A percentile compares a stretch with the other conserved stretches of the same genome.
These are phyloP conservation scores for Fregetta grallaria DNA, from an alignment of 2,113 vertebrate genomes.

Conservation along the genomic window DNA sequence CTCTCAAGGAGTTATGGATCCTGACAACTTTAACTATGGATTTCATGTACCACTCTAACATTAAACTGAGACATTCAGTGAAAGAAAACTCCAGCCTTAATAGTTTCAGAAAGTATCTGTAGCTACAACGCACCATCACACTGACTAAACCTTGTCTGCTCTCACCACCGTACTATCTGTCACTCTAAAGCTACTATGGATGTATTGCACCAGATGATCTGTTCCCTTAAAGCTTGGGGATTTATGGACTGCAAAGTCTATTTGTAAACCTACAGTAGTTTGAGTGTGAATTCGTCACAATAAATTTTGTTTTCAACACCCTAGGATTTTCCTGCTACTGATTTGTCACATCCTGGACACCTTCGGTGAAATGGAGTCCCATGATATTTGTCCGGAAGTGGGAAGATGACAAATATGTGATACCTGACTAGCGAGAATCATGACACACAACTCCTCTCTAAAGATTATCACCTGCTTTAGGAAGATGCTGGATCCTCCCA, in stretches of 20 bases:
- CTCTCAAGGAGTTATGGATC: not conserved
- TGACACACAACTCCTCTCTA: not conserved
- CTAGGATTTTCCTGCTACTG: not conserved
- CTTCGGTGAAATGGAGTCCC: not conserved
- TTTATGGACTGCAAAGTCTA: slow-evolving; percentile 33
- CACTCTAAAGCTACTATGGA: not conserved
- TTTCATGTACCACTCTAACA: not conserved
- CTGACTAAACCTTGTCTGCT: not conserved
- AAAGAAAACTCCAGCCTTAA: not conserved
- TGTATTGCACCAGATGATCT: not conserved
- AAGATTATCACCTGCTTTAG: not conserved
- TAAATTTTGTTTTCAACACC: not conserved
- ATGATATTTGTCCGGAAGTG: not conserved
- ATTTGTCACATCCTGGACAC: not conserved
- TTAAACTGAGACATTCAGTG: not conserved
- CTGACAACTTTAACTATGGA: not conserved
- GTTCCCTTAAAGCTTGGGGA: not conserved
- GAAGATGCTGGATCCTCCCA: not conserved
- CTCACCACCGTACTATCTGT: not conserved
- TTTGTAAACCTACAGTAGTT: not conserved
- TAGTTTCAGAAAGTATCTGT: not conserved
- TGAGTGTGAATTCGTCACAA: not conserved
- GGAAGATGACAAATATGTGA: not conserved
- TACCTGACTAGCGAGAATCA: not conserved
- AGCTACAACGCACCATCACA: not conserved